Conservation (phyloP, 2,797 vertebrate genomes). For the Enteromius radiatus region DNA sequence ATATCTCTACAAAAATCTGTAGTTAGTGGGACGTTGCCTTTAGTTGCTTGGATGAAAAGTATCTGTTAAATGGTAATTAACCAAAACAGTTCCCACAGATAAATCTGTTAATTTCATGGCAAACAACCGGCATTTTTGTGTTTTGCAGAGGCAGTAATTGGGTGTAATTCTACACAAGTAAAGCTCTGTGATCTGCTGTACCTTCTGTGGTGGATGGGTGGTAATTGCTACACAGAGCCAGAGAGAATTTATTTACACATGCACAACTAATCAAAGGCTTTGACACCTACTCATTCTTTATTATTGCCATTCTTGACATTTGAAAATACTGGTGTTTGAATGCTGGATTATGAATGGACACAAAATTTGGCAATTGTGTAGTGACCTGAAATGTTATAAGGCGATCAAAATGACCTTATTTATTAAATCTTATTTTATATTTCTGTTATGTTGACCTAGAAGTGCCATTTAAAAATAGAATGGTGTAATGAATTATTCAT, state of each 20-base stretch:
- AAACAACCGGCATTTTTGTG: constrained; percentile 15
- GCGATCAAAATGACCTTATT: neutral
- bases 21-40: constrained; percentile 2
- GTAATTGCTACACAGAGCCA: neutral
- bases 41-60: constrained; percentile 31
- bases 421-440: neutral
- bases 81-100: constrained; percentile 24
- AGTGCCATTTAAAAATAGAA: neutral
- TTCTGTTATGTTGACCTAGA: neutral
- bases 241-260: constrained; percentile 8
- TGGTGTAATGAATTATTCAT: neutral
- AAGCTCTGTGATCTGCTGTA: constrained; percentile 10
- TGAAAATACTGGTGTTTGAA: neutral
- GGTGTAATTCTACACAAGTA: constrained; percentile 35
- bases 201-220: constrained; percentile 20
- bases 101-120: constrained; percentile 36
- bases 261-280: neutral
- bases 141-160: constrained; percentile 29
- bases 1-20: constrained; percentile 13
- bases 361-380: neutral
- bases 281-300: neutral
- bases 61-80: constrained; percentile 36
- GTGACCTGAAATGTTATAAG: neutral
- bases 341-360: neutral
- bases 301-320: neutral